Base-by-base conservation (phyloP, 2,113 vertebrate species). In the Rissa tridactyla region DNA sequence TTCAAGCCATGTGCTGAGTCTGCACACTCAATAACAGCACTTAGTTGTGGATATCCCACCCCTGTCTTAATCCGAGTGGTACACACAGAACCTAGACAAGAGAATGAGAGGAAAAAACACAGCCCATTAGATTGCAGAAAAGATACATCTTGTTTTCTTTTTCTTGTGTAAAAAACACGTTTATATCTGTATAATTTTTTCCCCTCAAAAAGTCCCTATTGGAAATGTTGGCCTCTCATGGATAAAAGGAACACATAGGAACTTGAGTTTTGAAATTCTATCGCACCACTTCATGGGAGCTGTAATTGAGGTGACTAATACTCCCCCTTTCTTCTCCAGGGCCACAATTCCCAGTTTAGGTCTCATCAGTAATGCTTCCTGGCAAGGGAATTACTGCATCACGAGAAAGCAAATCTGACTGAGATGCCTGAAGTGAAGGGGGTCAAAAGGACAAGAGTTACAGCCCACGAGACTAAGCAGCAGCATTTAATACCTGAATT, bases 1-100 rank as follows among this genome's bases (percentile, higher is more conserved):
- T 99, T 99, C 78, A 99, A 98, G 82, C 99, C 99, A 3, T 99
- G 99, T 57, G 99, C 99, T 13, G 99, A 99, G 97, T 99, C 99
- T 2, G 99, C 99, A 73, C 99, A 99, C 96, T 99, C 99, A 26
- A 99, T 99, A n/a, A 99, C 99, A 4, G 99, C 99, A 27, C 99
- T 99, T 81, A 99, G 98, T 94, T 99, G 99, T 7, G 99, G 99
- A 97, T 99, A 99, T 64, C 99, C 99, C 95, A 99, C 99, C 8
- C 99, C 99, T 0, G 99, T 99, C 98, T 99, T 99, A 97, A 99
- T 99, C 84, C 99, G 99, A 27, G 99, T 99, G 15, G 99, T 99
- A 60, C 99, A 99, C 92, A 99, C 99, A 3, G 99, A 99, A 89
- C 99, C 99, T 99, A 95, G 64, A 94, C 42, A 58, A 42, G 62